These are phyloP conservation scores for Lepas anatifera DNA, from an alignment of 2,888 invertebrate species.

Conservation along the genomic window DNA sequence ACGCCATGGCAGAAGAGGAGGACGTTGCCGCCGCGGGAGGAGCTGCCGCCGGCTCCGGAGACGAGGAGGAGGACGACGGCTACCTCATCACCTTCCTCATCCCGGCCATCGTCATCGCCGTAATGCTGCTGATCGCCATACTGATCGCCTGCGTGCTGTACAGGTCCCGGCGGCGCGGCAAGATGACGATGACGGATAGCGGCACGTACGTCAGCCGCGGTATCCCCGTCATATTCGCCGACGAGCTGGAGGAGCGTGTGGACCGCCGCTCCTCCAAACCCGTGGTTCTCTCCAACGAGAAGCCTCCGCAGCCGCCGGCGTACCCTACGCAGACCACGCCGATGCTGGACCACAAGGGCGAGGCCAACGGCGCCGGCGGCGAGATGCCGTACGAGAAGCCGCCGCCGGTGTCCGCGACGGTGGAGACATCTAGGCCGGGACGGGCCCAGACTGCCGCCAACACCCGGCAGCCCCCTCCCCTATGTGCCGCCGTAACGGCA, in stretches of 20 bases:
- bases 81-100: conserved; percentile 63
- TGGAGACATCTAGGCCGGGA: conserved; percentile 48
- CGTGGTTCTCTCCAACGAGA: conserved; percentile 87
- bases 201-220: conserved; percentile 42
- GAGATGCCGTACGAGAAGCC: conserved; percentile 70
- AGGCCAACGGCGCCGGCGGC: conserved; percentile 21
- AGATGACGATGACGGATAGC: conserved; percentile 68
- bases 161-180: conserved; percentile 47
- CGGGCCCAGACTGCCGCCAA: conserved; percentile 75
- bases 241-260: conserved; percentile 70
- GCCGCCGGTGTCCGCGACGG: conserved; percentile 55
- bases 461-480: conserved; percentile 88
- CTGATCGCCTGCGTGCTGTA: conserved; percentile 80
- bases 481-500: conserved; percentile 84
- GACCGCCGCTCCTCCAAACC: conserved; percentile 53
- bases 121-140: conserved; percentile 74
- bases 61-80: conserved; percentile 30
- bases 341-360: conserved; percentile 20
- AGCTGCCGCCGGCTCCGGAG: conserved; percentile 32
- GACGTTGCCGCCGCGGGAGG: neutral
- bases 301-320: conserved; percentile 70
- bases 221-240: conserved; percentile 87
- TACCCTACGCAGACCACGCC: conserved; percentile 22
- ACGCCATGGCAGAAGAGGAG: neutral
- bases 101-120: conserved; percentile 66